phyloP scores from a whole-genome alignment of 2,113 vertebrate species.

The Erythrocebus patas region DNA sequence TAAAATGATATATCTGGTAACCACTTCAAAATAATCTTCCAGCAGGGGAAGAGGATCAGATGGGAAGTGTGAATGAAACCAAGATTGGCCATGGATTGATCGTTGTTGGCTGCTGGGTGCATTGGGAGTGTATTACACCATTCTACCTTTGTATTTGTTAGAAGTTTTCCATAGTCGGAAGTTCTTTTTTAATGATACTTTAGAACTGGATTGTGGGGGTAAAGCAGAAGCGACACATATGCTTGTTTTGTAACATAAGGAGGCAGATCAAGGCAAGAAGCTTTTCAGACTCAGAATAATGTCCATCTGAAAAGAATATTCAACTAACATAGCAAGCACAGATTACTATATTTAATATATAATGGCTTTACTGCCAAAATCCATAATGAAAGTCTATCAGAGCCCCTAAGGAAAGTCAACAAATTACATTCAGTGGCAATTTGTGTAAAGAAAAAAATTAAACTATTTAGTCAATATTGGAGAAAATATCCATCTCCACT shows the following conservation, averaged over 20 bases:
- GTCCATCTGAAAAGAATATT: not conserved
- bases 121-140: fast-evolving
- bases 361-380: constrained; percentile 10
- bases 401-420: not conserved
- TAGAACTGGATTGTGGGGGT: not conserved
- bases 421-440: not conserved
- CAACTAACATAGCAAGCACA: not conserved
- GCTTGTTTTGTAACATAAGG: constrained; percentile 24
- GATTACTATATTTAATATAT: not conserved
- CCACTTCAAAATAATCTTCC: constrained; percentile 6
- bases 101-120: not conserved
- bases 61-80: not conserved
- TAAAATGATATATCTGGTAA: not conserved
- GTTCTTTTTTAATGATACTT: not conserved
- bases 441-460: constrained; percentile 12
- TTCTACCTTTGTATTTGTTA: not conserved
- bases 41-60: not conserved
- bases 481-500: not conserved
- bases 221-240: not conserved
- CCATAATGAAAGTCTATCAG: not conserved
- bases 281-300: not conserved
- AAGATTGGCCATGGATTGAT: not conserved
- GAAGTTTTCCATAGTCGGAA: not conserved
- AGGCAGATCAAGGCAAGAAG: not conserved
- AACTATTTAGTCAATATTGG: not conserved